These are phyloP conservation scores for Autographa pulchrina DNA, from an alignment of 2,888 invertebrate genomes.

Conservation along the genomic window DNA sequence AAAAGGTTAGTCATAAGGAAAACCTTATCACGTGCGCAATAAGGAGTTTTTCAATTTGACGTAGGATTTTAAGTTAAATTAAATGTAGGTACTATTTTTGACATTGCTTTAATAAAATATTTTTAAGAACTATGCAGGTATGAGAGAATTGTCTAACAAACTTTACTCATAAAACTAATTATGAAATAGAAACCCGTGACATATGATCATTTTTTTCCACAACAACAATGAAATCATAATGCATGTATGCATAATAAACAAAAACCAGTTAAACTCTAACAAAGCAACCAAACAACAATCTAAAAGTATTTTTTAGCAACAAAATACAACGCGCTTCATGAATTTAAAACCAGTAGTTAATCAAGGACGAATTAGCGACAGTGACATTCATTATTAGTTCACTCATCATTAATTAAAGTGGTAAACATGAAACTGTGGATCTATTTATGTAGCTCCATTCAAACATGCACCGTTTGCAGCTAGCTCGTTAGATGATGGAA, in stretches of 20 bases:
- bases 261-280: background rate
- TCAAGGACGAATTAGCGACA: background rate
- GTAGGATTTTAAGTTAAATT: conserved; percentile 46
- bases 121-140: background rate
- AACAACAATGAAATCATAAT: background rate
- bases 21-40: conserved; percentile 56
- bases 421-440: conserved; percentile 17
- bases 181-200: background rate
- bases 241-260: background rate
- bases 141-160: background rate
- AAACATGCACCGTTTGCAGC: conserved; percentile 25
- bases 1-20: conserved; percentile 29
- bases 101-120: conserved; percentile 9
- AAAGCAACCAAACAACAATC: background rate
- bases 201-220: background rate
- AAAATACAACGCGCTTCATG: background rate
- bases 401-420: conserved; percentile 28
- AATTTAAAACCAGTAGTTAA: background rate
- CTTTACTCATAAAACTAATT: background rate
- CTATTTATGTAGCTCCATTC: conserved; percentile 16
- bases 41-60: conserved; percentile 49
- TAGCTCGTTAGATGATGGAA: conserved; percentile 40
- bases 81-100: conserved; percentile 45
- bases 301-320: background rate
- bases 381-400: conserved; percentile 14